Base-by-base conservation (phyloP, 2,113 vertebrate species). In the Carettochelys insculpta region DNA sequence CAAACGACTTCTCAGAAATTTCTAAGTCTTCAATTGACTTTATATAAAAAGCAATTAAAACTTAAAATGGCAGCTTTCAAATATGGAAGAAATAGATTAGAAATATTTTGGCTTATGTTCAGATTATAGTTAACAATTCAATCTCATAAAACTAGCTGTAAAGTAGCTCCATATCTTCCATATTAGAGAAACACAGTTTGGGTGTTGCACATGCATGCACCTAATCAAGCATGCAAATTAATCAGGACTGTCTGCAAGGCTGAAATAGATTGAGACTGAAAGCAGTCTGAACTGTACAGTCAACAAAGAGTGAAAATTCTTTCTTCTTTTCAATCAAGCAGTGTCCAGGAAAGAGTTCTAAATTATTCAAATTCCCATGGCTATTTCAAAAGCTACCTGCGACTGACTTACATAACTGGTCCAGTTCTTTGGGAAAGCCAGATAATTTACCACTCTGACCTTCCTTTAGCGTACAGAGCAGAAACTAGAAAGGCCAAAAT, bases 101-200 rank as follows among this genome's bases (percentile, higher is more conserved):
- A 90, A 96, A 92, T 93, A 90, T 92, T 95, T 93, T 1, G 0
- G 9, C 27, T 48, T 10, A 77, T 92, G 90, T 94, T 81, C 77
- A 94, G 77, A 89, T 95, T 92, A 86, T 90, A 81, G 90, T 96
- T 95, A 88, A 87, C 54, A 11, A 94, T 77, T 79, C 80, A 91
- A 51, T 34, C 58, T 65, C 86, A 75, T 80, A 92, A 96, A 95
- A 92, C 85, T 84, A 92, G 71, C 81, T 73, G 95, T 91, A 29
- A 94, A 96, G 92, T 95, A 97, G 93, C 92, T 83, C 91, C 90
- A 56, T 92, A 71, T 93, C 94, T 96, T 93, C 90, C 83, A 83
- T 85, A 93, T 93, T 88, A 89, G 86, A 61, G 80, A 8, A 94
- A 91, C 91, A 25, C 84, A 77, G 78, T 94, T 54, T 22, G 3